Evolutionary conservation across 2,888 invertebrate species (phyloP).

Genomic region (Mellilla xanthometata): DNA sequence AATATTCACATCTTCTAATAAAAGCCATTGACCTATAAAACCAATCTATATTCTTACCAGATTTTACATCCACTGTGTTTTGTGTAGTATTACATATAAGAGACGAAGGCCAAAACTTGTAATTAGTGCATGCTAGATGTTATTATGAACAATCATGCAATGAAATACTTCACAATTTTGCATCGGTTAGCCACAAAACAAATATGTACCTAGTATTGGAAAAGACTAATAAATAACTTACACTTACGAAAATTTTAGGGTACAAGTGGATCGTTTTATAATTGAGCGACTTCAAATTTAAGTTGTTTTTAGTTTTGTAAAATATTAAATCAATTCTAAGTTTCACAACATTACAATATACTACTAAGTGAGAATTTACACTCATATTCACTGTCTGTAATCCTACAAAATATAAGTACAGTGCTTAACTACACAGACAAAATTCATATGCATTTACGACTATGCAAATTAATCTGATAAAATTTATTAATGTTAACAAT

Average conservation of each 20-base stretch:
- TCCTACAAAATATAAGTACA: slow-evolving; percentile 20
- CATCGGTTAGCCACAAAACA: slow-evolving; percentile 19
- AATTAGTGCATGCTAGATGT: slow-evolving; percentile 21
- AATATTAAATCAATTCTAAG: slow-evolving; percentile 2
- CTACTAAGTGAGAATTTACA: slow-evolving; percentile 16
- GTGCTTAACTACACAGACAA: slow-evolving; percentile 26
- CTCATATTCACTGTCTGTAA: slow-evolving; percentile 12
- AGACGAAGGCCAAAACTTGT: slow-evolving; percentile 4
- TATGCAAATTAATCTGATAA: slow-evolving; percentile 52
- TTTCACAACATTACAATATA: slow-evolving; percentile 17
- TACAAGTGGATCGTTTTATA: not conserved
- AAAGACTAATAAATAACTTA: not conserved
- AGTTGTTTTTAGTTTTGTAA: not conserved
- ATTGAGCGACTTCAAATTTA: slow-evolving; percentile 5
- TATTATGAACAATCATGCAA: slow-evolving; percentile 21
- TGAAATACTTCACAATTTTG: slow-evolving; percentile 6
- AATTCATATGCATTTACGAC: slow-evolving; percentile 21
- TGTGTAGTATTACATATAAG: not conserved
- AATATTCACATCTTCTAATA: too few species aligned
- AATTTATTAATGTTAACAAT: slow-evolving; percentile 66
- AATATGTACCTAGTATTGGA: not conserved
- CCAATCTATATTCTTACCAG: not conserved
- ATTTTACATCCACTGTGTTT: not conserved
- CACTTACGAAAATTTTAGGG: not conserved
- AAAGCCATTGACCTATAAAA: not conserved